Base-by-base conservation (phyloP, 2,113 vertebrate genomes). In the Cranoglanis bouderius region DNA sequence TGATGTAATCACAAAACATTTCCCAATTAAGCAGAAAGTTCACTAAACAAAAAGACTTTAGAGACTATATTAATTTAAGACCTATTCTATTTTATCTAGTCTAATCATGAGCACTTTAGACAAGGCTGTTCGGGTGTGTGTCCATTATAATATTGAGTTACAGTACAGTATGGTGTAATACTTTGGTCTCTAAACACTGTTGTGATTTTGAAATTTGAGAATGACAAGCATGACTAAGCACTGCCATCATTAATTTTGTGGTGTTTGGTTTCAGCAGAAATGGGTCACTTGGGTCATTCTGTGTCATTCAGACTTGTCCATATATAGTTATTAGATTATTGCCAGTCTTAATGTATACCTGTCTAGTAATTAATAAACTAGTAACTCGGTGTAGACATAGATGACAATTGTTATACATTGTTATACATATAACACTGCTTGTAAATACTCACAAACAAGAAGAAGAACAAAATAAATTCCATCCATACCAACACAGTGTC, bases 221-320 rank as follows among this genome's bases (percentile, higher is more conserved):
- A 61, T 61, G 19, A 59, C 32, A 83, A 1, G 2, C 12, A 40
- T 61, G 12, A 83, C 35, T 35, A 82, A 83, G 21, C 81, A 57
- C 4, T 40, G 12, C 4, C 5, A 7, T 14, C 21, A 32, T 67
- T 49, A 46, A 49, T 67, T 9, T 32, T 18, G 32, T 16, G 16
- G 82, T 84, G 38, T 84, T 63, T 65, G 26, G 82, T 84, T 84
- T 65, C 40, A 84, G 59, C 59, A 49, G 29, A 85, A 85, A 0
- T 85, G 18, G 40, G 59, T 65, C 82, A 84, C 59, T 84, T n/a
- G 59, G 29, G 40, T 32, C 13, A 67, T n/a, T 61, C 35, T 38
- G 12, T 29, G 13, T 63, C 12, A 0, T 83, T 51, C 6, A 26
- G 21, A 13, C 4, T 26, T 43, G 2, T 59, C n/a, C 0, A 40